A percentile compares a stretch with the other conserved stretches of the same genome.
Conservation (phyloP, 1,140 invertebrate genomes). For the Harlomillsia oculata region DNA sequence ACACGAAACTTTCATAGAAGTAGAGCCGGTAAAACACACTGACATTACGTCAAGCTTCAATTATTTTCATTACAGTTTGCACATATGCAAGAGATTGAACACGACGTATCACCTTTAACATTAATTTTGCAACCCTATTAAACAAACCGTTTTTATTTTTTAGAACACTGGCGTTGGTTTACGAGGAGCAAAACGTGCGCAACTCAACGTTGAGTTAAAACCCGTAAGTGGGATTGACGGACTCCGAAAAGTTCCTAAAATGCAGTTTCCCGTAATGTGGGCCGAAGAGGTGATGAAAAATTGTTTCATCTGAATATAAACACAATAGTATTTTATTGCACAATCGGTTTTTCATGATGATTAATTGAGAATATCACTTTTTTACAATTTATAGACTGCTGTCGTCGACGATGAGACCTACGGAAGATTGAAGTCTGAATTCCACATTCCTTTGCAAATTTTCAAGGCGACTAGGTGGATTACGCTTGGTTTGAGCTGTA, state of each 20-base stretch:
- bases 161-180: conserved; percentile 46
- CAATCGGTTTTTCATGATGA: no score
- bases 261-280: conserved; percentile 48
- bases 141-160: conserved; percentile 25
- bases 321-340: no score
- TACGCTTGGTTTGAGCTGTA: conserved; percentile 2
- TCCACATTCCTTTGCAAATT: conserved; percentile 3
- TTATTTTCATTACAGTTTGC: not conserved
- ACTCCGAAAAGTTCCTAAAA: conserved; percentile 41
- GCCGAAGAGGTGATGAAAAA: conserved; percentile 45
- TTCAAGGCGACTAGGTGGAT: conserved; percentile 7
- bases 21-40: conserved; percentile 55
- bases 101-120: no score
- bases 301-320: not conserved
- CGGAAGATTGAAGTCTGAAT: not conserved
- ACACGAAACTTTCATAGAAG: conserved; percentile 62
- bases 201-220: conserved; percentile 46
- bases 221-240: conserved; percentile 39
- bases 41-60: not conserved
- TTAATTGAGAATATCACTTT: not conserved
- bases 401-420: conserved; percentile 1
- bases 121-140: not conserved
- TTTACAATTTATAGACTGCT: not conserved
- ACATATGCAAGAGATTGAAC: no score
- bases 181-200: conserved; percentile 43